These are phyloP conservation scores for Vicugna pacos DNA, from an alignment of 2,113 vertebrate genomes.

Conservation along the genomic window DNA sequence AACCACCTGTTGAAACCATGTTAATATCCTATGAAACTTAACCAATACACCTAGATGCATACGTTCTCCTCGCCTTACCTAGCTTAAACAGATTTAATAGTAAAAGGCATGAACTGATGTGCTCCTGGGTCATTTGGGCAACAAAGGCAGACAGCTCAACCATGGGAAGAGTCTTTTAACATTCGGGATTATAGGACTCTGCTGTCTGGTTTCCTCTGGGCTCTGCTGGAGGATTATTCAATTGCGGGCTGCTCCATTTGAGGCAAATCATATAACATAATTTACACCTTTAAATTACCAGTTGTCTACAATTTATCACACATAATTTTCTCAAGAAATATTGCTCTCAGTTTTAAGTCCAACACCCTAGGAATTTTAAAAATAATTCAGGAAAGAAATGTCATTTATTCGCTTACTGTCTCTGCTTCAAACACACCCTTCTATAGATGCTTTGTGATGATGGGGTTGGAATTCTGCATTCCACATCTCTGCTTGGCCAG, in stretches of 20 bases:
- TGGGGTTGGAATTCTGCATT: background rate
- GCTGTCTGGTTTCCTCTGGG: background rate
- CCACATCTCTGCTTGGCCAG: background rate
- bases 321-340: background rate
- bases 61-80: background rate
- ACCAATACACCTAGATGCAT: background rate
- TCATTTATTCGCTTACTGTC: background rate
- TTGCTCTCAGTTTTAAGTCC: background rate
- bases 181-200: background rate
- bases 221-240: background rate
- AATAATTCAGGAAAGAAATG: background rate
- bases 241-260: background rate
- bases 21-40: background rate
- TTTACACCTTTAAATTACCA: background rate
- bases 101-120: background rate
- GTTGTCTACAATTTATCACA: background rate
- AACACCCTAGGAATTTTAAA: background rate
- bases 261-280: background rate
- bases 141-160: background rate
- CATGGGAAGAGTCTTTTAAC: background rate
- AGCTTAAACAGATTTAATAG: background rate
- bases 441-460: background rate
- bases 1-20: background rate
- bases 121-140: background rate
- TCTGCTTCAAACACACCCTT: background rate